phyloP scores from a whole-genome alignment of 2,113 vertebrate species.

The Scytalopus superciliaris region DNA sequence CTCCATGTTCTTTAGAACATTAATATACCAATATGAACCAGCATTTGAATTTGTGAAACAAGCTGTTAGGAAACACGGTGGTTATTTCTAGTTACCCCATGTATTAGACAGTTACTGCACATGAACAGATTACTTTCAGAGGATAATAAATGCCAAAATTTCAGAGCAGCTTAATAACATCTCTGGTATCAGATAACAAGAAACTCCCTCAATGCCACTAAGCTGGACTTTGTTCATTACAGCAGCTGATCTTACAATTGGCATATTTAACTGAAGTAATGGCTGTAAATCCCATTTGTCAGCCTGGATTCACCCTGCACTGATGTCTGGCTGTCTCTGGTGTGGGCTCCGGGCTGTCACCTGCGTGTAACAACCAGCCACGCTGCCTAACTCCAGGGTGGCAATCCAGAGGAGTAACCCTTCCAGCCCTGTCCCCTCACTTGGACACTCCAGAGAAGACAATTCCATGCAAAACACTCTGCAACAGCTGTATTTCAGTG shows the following conservation, averaged over 20 bases:
- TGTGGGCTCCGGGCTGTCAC: background rate
- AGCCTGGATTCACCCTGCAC: background rate
- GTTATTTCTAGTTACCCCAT: background rate
- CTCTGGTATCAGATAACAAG: background rate
- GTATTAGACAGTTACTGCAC: background rate
- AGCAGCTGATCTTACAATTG: background rate
- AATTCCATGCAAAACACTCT: background rate
- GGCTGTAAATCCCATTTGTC: background rate
- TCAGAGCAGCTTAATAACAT: background rate
- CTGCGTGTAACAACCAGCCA: background rate
- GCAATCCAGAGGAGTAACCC: background rate
- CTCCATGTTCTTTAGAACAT: background rate
- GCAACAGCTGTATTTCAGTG: background rate
- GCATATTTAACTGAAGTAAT: background rate
- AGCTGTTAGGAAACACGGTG: background rate
- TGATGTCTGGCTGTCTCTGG: too few relatives aligned
- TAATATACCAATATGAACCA: background rate
- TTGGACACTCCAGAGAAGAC: background rate
- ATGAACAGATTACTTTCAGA: background rate
- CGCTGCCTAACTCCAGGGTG: fast-evolving
- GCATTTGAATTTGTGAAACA: background rate
- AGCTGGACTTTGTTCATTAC: background rate
- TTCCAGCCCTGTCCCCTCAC: background rate
- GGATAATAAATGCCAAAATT: background rate
- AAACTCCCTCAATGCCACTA: background rate